A percentile compares a stretch with the other conserved stretches of the same genome.
These are phyloP conservation scores for Columba janthina DNA, from an alignment of 2,113 vertebrate genomes.

Conservation along the genomic window DNA sequence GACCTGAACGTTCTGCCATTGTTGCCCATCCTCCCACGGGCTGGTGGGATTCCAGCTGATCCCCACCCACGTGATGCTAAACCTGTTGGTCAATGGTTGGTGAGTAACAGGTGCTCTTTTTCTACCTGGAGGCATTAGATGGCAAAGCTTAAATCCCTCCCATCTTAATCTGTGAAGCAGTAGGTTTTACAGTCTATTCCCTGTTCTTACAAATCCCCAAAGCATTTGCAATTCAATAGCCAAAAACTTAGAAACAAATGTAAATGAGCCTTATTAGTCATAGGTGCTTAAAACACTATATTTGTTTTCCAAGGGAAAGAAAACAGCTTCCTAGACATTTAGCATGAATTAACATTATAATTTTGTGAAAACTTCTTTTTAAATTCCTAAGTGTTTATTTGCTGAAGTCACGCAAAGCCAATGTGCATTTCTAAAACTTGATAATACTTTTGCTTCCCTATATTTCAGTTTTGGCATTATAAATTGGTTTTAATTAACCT, in stretches of 20 bases:
- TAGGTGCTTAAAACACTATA: background rate
- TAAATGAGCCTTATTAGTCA: background rate
- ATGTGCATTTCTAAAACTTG: background rate
- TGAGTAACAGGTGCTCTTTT: background rate
- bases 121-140: background rate
- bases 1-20: background rate
- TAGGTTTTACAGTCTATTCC: background rate
- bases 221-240: background rate
- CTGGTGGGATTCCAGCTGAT: background rate
- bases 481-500: background rate
- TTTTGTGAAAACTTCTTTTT: background rate
- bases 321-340: background rate
- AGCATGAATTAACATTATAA: background rate
- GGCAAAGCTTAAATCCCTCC: background rate
- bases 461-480: background rate
- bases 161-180: background rate
- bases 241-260: background rate
- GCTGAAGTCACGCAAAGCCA: background rate
- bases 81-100: background rate
- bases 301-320: background rate
- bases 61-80: background rate
- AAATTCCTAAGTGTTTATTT: background rate
- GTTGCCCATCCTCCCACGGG: background rate
- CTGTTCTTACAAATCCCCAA: background rate
- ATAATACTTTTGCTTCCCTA: background rate